phyloP scores from a whole-genome alignment of 2,888 invertebrate genomes.

The Choreutis nemorana region DNA sequence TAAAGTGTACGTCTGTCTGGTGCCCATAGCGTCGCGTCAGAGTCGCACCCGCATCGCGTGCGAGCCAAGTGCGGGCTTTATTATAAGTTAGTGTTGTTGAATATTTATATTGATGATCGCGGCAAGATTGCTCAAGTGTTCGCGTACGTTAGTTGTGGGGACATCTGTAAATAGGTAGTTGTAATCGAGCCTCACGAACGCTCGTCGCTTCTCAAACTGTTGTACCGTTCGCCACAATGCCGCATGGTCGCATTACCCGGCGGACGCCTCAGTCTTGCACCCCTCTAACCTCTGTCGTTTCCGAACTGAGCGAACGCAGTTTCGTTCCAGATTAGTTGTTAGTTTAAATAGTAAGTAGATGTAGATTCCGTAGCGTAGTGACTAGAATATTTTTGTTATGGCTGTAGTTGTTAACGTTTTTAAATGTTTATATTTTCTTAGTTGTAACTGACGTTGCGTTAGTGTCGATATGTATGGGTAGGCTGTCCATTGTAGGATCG shows the following conservation, averaged over 20 bases:
- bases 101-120: slow-evolving; percentile 23
- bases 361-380: slow-evolving; percentile 62
- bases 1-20: slow-evolving; percentile 26
- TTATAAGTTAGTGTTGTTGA: slow-evolving; percentile 30
- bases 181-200: slow-evolving; percentile 32
- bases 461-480: slow-evolving; percentile 36
- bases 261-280: slow-evolving; percentile 26
- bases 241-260: slow-evolving; percentile 18
- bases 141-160: slow-evolving; percentile 44
- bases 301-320: slow-evolving; percentile 55
- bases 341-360: slow-evolving; percentile 59
- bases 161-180: slow-evolving; percentile 54
- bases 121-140: slow-evolving; percentile 48
- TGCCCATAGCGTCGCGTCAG: slow-evolving; percentile 5
- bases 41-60: slow-evolving; percentile 14
- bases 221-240: slow-evolving; percentile 10
- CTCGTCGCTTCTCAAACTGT: slow-evolving; percentile 19
- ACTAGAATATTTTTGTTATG: slow-evolving; percentile 65
- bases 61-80: slow-evolving; percentile 18
- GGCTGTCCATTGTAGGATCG: slow-evolving; percentile 26
- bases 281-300: slow-evolving; percentile 42
- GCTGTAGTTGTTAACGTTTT: slow-evolving; percentile 64
- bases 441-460: slow-evolving; percentile 44
- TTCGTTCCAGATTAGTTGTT: slow-evolving; percentile 52
- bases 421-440: slow-evolving; percentile 60